Percentiles rank a stretch among this genome's conserved stretches.
Conservation (phyloP, 2,888 invertebrate species). For the Lobophora halterata region DNA sequence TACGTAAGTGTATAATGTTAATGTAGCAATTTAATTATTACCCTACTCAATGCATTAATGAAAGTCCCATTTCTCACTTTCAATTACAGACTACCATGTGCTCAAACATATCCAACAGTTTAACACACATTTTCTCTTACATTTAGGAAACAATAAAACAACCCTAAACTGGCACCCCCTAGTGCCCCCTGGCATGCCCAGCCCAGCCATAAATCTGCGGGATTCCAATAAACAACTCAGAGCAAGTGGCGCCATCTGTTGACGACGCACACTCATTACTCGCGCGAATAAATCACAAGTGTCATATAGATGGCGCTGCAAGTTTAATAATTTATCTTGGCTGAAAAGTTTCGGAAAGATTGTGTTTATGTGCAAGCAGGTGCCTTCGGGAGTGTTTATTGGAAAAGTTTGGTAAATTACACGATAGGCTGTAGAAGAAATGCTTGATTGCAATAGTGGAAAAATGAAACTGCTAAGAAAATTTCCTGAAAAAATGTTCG, state of each 20-base stretch:
- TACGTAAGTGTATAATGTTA: no score
- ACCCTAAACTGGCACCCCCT: conserved; percentile 26
- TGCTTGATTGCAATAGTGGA: background rate
- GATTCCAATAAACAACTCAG: conserved; percentile 46
- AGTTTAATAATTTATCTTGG: conserved; percentile 60
- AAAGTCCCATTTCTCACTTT: no score
- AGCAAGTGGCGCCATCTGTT: conserved; percentile 48
- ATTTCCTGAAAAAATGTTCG: no score
- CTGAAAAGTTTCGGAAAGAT: conserved; percentile 52
- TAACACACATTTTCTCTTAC: conserved; percentile 29
- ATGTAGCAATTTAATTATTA: no score
- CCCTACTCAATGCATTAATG: no score
- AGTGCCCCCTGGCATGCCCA: no score
- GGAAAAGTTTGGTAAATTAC: conserved; percentile 27
- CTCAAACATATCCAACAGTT: conserved; percentile 17
- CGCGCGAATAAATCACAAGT: conserved; percentile 60
- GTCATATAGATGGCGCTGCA: conserved; percentile 65
- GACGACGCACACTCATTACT: conserved; percentile 61
- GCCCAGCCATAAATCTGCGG: conserved; percentile 59
- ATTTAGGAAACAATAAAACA: conserved; percentile 30
- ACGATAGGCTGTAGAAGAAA: background rate
- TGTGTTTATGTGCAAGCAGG: conserved; percentile 56
- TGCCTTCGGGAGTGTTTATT: conserved; percentile 29
- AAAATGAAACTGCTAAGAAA: background rate
- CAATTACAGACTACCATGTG: no score